Base-by-base conservation (phyloP, 2,797 vertebrate genomes). In the Argentina silus region DNA sequence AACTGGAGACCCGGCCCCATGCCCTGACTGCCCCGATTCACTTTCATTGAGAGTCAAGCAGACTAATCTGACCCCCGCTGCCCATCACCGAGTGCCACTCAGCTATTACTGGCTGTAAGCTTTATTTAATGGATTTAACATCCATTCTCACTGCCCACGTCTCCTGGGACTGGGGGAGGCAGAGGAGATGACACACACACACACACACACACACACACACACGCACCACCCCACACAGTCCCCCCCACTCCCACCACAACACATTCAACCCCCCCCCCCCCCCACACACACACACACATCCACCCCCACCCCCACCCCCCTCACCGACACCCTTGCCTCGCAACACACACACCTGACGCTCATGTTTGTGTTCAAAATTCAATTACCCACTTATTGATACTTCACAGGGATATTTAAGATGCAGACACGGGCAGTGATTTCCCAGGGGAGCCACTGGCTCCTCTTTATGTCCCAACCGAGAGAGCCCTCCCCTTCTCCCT, bases 321-420 rank as follows among this genome's bases (percentile, higher is more conserved):
- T 47, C 42, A 71, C 69, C 88, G 56, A 89, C 75, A 73, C 80
- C 67, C 78, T 81, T 69, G 64, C 79, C 74, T 90, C 83, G 88
- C 92, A 91, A 89, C 93, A 93, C 96, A 96, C 95, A 95, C 95
- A 96, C 94, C 96, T 95, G 90, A 96, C 92, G 91, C 97, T 97
- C 97, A 97, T 98, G 97, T 98, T 99, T 97, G 97, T 98, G 97
- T 98, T 99, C 96, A 98, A 97, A 98, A 99, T 98, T 99, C 97
- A 99, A 99, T 99, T 98, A 99, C 97, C 97, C 96, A 96, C 96
- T 98, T 99, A 99, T 99, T 99, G 98, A 99, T 99, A 98, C 97
- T 97, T 97, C 97, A 97, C 96, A 96, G 96, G 96, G 96, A 98
- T 98, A 97, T 98, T 99, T 98, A 98, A 99, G 97, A 98, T 97